A percentile compares a stretch with the other conserved stretches of the same genome.
These are phyloP conservation scores for Rallus limicola DNA, from an alignment of 2,113 vertebrate species.

Conservation along the genomic window DNA sequence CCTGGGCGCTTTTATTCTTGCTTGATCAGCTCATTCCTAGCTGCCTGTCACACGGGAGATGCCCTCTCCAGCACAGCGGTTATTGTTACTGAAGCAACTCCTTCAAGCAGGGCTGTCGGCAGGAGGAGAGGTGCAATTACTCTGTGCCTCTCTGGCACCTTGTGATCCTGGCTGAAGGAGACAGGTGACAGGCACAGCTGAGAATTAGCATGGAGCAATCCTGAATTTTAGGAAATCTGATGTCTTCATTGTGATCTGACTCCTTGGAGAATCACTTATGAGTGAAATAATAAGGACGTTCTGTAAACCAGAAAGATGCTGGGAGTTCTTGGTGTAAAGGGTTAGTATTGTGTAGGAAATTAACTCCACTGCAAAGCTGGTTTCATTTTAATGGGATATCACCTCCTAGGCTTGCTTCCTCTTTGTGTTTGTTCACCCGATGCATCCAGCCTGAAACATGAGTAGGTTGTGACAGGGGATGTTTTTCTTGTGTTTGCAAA, in stretches of 20 bases:
- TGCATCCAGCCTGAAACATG: not conserved
- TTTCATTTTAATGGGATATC: not conserved
- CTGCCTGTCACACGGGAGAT: not conserved
- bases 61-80: not conserved
- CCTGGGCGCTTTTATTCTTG: not conserved
- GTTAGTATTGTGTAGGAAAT: not conserved
- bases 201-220: not conserved
- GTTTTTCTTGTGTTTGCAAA: not conserved
- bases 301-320: not conserved
- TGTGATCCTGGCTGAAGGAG: not conserved
- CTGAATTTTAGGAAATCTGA: not conserved
- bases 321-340: not conserved
- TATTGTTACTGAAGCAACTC: not conserved
- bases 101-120: too few relatives aligned
- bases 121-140: not conserved
- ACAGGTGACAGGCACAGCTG: not conserved
- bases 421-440: not conserved
- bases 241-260: not conserved
- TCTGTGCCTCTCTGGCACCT: not conserved
- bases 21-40: not conserved
- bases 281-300: not conserved
- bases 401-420: not conserved
- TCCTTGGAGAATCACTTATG: not conserved
- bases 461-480: not conserved
- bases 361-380: not conserved